These are phyloP conservation scores for Arctia plantaginis DNA, from an alignment of 2,888 invertebrate genomes.

Conservation along the genomic window DNA sequence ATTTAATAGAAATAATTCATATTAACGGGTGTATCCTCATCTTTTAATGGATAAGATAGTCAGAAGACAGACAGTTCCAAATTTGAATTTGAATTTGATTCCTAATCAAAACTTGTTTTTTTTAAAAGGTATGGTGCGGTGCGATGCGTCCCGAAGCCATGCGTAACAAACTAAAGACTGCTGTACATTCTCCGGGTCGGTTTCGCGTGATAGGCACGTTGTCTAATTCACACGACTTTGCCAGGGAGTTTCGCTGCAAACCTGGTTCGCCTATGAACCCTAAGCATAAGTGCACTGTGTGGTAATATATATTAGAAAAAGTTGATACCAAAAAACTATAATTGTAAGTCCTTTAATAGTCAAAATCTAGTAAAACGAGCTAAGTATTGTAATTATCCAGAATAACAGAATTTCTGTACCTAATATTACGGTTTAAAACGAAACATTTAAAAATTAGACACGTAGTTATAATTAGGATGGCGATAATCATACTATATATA, in stretches of 20 bases:
- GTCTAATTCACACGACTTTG: constrained; percentile 92
- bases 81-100: background rate
- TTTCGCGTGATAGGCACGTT: constrained; percentile 93
- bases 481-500: background rate
- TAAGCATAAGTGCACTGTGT: constrained; percentile 91
- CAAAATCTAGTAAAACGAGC: background rate
- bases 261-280: constrained; percentile 93
- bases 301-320: constrained; percentile 85
- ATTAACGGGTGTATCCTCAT: too few relatives aligned
- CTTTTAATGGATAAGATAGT: background rate
- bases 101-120: background rate
- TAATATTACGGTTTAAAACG: background rate
- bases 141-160: constrained; percentile 93
- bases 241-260: constrained; percentile 90
- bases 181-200: constrained; percentile 93
- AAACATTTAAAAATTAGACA: background rate
- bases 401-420: background rate
- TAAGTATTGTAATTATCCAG: background rate
- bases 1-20: too few relatives aligned
- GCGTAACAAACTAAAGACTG: constrained; percentile 92
- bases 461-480: background rate
- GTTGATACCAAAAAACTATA: background rate
- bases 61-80: background rate
- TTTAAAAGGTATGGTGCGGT: constrained; percentile 91
- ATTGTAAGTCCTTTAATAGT: background rate